Evolutionary conservation across 2,113 vertebrate species (phyloP), one percentile per base, ranked within the genome.

Genomic region (Nipponia nippon): DNA sequence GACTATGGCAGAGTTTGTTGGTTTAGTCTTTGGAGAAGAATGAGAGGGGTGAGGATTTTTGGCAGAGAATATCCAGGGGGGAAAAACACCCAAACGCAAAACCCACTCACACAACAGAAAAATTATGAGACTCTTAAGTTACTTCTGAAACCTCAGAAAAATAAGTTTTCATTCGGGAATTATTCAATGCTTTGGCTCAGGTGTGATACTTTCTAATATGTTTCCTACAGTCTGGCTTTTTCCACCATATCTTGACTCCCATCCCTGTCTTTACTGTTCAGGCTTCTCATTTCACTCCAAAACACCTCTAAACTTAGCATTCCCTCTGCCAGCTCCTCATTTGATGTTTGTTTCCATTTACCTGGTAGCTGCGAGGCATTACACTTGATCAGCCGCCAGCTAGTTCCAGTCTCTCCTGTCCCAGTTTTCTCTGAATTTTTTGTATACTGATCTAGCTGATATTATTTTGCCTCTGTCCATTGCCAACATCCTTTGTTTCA

Each of bases 61-160:
- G 71, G 8, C 29, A 72, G 44, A 87, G 2, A 65, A 34, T 52
- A 69, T n/a, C 6, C 5, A 27, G 15, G 3, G 0, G 1, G 2
- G 2, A 6, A 49, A 44, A 50, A 12, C 11, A 14, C 14, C 3
- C 1, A 76, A 29, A 5, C 10, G 5, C 2, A 20, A 53, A 94
- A 61, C 22, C 4, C 12, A 15, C 6, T 44, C 16, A 19, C 23
- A 65, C 6, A 55, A 10, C 29, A 67, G 27, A 52, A 85, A 59
- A 82, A 36, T 18, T 49, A 16, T 42, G 19, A 75, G 25, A 38
- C 10, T 44, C 5, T 38, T 20, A 34, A 7, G 3, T 82, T 91
- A 63, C 12, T 59, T 90, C 21, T 84, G 30, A 85, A 87, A 46
- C 10, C 19, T 79, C 50, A 42, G 29, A 66, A 63, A 58, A 90